Evolutionary conservation across 92 coral and sea anemone species (phyloP), one percentile per base, ranked within the genome.

Genomic region (Pocillopora grandis): DNA sequence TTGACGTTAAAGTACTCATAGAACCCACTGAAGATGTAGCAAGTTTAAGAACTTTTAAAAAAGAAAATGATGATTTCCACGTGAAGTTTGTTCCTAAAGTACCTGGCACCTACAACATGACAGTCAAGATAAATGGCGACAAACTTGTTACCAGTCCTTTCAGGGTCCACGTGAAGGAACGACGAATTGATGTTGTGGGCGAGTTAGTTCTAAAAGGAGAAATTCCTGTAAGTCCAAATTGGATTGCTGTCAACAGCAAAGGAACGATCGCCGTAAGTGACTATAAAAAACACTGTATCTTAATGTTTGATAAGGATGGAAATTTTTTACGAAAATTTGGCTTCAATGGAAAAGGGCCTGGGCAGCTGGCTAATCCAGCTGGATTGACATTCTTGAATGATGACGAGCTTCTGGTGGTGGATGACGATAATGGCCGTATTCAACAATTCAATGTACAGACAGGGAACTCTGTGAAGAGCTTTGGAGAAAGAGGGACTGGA

Each of bases 321-420:
- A 42, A 42, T 42, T 42, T 42, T 42, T 0, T 42, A 5, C 49
- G 5, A 42, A 1, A 42, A 42, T 42, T 3, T 42, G 49, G 49
- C 49, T 7, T 0, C 3, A 0, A 1, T 42, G 49, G 49, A 42
- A 5, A 42, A 42, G 7, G 49, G 49, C 49, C 49, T 42, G 49
- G 3, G 49, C 5, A 42, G 49, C 49, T 42, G 49, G 1, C 0
- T 10, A 0, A 17, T 16, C 85, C 85, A 52, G 6, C 21, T 5
- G 58, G 70, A 35, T 61, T 80, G 19, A 20, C 76, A 80, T 80
- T 68, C 36, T 36, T 76, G 62, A 70, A 70, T 66, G 85, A 80
- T 42, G 49, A 42, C 49, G 7, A 42, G 49, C 49, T 42, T 1
- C 5, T 42, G 49, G 49, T 42, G 49, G 48, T 76, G 37, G 85